Conservation (phyloP, 2,113 vertebrate genomes). For the Oreochromis tanganicae region DNA sequence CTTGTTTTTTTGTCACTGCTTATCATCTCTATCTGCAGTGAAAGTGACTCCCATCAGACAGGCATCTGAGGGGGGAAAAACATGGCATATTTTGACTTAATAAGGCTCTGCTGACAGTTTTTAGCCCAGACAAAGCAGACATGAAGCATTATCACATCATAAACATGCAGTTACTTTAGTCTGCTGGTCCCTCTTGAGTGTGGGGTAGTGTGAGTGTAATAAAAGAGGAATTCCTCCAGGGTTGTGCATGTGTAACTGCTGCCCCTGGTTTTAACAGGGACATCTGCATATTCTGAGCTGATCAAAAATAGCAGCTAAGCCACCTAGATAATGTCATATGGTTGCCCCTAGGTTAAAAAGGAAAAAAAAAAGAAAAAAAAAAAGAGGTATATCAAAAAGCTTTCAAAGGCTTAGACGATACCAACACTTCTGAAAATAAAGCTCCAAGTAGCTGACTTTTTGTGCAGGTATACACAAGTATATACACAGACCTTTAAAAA, state of each 20-base stretch:
- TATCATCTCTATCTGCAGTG: background rate
- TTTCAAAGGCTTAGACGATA: background rate
- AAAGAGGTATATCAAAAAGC: background rate
- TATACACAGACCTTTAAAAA: background rate
- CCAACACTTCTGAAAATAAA: background rate
- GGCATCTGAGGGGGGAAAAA: background rate
- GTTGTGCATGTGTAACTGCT: background rate
- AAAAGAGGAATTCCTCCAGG: background rate
- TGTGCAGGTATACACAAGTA: background rate
- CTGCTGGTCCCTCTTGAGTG: background rate
- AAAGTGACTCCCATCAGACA: background rate
- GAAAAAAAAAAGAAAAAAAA: background rate
- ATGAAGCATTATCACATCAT: background rate
- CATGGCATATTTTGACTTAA: background rate
- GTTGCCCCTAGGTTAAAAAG: background rate
- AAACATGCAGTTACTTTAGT: background rate
- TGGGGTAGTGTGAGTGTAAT: background rate
- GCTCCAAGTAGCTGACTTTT: background rate
- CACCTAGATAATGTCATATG: background rate
- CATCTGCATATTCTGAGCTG: constrained; percentile 5
- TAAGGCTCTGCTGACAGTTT: background rate
- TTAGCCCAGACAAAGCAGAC: background rate
- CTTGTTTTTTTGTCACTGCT: background rate
- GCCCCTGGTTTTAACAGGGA: constrained; percentile 5
- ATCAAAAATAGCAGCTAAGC: background rate